Evolutionary conservation across 1,140 invertebrate species (phyloP).

Genomic region (Drosophila suzukii): DNA sequence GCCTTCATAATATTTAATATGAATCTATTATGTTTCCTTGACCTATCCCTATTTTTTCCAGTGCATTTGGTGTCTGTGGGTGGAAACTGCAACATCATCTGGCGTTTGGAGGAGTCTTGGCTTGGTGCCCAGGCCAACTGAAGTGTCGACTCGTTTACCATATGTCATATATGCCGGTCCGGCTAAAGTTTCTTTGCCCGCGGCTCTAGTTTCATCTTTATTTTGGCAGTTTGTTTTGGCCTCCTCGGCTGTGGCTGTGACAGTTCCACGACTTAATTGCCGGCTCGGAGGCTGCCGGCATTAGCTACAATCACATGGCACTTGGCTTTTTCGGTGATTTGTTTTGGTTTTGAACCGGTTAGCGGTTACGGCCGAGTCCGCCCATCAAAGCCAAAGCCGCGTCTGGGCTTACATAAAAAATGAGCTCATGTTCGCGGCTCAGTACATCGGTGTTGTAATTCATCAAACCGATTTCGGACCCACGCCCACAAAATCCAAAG

Average conservation of each 20-base stretch:
- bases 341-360: slow-evolving; percentile 45
- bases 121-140: not conserved
- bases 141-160: slow-evolving; percentile 28
- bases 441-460: slow-evolving; percentile 55
- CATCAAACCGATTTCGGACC: slow-evolving; percentile 60
- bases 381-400: slow-evolving; percentile 61
- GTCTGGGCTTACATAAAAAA: slow-evolving; percentile 72
- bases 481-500: slow-evolving; percentile 14
- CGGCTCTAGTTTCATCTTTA: slow-evolving; percentile 47
- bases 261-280: slow-evolving; percentile 61
- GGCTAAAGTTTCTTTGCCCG: slow-evolving; percentile 19
- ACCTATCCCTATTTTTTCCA: not conserved
- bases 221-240: slow-evolving; percentile 35
- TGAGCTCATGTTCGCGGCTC: slow-evolving; percentile 56
- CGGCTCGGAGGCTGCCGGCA: slow-evolving; percentile 17
- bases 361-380: slow-evolving; percentile 48
- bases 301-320: slow-evolving; percentile 59
- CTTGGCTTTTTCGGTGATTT: slow-evolving; percentile 57
- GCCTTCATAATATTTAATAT: too few relatives aligned
- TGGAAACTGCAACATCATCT: slow-evolving; percentile 44
- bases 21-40: too few relatives aligned
- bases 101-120: slow-evolving; percentile 1
- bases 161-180: slow-evolving; percentile 21
- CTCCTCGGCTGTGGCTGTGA: slow-evolving; percentile 33
- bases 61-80: slow-evolving; percentile 10